These are phyloP conservation scores for Crotophaga sulcirostris DNA, from an alignment of 2,113 vertebrate genomes.

Conservation along the genomic window DNA sequence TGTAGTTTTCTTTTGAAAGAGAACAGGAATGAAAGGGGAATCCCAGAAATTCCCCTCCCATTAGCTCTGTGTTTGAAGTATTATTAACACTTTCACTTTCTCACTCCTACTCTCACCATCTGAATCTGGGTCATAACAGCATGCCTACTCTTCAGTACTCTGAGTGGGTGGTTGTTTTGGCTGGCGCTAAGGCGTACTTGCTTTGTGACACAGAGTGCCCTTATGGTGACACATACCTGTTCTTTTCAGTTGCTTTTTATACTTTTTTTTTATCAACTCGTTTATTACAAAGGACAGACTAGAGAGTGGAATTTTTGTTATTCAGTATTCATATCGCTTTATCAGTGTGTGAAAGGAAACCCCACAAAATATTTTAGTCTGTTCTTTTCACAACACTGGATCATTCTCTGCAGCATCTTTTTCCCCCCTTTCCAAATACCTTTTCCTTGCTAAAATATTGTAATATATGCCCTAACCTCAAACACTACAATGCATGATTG, in stretches of 20 bases:
- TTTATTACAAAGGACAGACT: neutral
- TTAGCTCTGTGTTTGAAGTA: constrained; percentile 55
- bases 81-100: constrained; percentile 72
- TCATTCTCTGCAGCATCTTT: neutral
- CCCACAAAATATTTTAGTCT: neutral
- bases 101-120: constrained; percentile 44
- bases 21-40: constrained; percentile 5
- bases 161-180: constrained; percentile 70
- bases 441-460: neutral
- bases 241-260: constrained; percentile 29
- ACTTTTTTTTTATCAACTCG: neutral
- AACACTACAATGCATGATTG: neutral
- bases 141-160: constrained; percentile 35
- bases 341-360: neutral
- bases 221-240: constrained; percentile 58
- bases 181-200: neutral
- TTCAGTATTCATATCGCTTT: neutral
- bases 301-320: neutral
- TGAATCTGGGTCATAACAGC: constrained; percentile 73
- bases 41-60: constrained; percentile 39
- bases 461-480: neutral
- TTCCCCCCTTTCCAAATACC: neutral
- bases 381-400: neutral
- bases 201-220: constrained; percentile 57
- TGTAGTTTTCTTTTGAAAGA: neutral